Percentiles rank a stretch among this genome's conserved stretches.
phyloP scores from a whole-genome alignment of 2,888 invertebrate genomes.

The Cephonodes hylas region DNA sequence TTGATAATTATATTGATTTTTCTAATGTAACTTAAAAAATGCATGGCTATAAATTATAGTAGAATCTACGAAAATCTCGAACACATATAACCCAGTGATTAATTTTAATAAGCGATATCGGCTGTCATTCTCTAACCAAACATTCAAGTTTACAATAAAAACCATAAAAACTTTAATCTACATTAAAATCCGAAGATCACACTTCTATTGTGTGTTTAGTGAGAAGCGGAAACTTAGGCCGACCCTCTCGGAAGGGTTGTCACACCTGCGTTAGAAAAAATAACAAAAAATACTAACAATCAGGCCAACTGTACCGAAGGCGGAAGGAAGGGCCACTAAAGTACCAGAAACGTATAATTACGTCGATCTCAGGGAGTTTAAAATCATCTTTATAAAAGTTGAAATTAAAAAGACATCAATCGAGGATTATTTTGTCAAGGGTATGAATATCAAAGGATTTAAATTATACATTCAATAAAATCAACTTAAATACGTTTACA shows the following conservation, averaged over 20 bases:
- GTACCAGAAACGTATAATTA: conserved; percentile 27
- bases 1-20: too few species aligned
- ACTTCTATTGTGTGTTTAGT: conserved; percentile 41
- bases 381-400: neutral
- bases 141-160: neutral
- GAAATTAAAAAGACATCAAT: too few species aligned
- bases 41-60: too few species aligned
- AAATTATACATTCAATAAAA: too few species aligned
- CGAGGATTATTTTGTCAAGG: too few species aligned
- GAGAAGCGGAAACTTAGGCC: conserved; percentile 56
- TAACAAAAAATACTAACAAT: conserved; percentile 36
- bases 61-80: too few species aligned
- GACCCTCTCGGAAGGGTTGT: conserved; percentile 55
- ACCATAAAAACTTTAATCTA: conserved; percentile 22
- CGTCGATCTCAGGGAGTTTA: neutral
- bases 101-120: too few species aligned
- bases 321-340: conserved; percentile 41
- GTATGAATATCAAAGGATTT: too few species aligned
- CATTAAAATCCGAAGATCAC: conserved; percentile 49
- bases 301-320: conserved; percentile 26
- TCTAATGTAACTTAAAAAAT: too few species aligned
- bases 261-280: conserved; percentile 63
- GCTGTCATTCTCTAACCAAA: neutral
- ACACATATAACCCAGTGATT: too few species aligned
- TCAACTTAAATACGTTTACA: too few species aligned